These are phyloP conservation scores for Sylvietta virens DNA, from an alignment of 2,113 vertebrate species.

Conservation along the genomic window DNA sequence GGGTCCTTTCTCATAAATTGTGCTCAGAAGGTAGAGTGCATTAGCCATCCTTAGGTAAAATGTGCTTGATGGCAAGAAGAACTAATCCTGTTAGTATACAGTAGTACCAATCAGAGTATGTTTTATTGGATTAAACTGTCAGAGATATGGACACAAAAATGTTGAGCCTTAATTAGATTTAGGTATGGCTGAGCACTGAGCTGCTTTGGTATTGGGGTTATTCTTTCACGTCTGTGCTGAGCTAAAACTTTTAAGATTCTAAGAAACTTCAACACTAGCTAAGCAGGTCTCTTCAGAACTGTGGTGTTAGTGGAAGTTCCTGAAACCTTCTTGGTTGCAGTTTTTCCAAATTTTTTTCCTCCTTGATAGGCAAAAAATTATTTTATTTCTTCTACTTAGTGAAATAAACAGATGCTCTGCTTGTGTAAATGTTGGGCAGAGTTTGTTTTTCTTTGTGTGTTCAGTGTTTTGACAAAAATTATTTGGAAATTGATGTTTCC, in stretches of 20 bases:
- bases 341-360: not conserved
- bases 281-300: not conserved
- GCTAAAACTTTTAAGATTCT: not conserved
- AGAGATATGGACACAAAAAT: not conserved
- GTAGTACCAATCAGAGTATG: not conserved
- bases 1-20: not conserved
- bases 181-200: not conserved
- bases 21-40: not conserved
- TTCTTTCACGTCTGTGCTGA: not conserved
- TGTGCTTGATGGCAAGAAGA: not conserved
- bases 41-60: not conserved
- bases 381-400: not conserved
- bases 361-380: rapidly evolving
- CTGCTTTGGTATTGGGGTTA: not conserved
- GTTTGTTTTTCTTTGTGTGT: not conserved
- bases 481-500: not conserved
- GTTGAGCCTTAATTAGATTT: not conserved
- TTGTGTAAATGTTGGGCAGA: not conserved
- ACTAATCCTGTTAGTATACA: not conserved
- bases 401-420: not conserved
- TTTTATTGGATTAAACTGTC: not conserved
- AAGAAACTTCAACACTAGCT: not conserved
- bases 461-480: not conserved
- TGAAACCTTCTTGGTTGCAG: not conserved
- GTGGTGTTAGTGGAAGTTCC: not conserved